Conservation (phyloP, 2,888 invertebrate genomes). For the Scaeva pyrastri region DNA sequence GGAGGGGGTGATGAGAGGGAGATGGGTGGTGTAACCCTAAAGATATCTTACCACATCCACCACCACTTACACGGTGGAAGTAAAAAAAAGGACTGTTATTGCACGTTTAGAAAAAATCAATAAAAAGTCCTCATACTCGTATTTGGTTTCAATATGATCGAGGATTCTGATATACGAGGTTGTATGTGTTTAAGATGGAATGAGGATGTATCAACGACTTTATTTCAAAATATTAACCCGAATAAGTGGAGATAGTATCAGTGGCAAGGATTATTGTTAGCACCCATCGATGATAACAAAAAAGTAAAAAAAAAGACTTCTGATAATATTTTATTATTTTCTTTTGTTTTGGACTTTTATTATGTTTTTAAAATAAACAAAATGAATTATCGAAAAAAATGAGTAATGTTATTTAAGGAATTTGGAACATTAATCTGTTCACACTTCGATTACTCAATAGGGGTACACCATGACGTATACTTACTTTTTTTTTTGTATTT, state of each 20-base stretch:
- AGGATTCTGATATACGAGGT: conserved; percentile 20
- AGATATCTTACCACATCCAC: too few species aligned
- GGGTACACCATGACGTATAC: background rate
- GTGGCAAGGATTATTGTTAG: background rate
- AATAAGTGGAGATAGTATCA: background rate
- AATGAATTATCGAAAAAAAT: too few species aligned
- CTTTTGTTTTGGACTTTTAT: too few species aligned
- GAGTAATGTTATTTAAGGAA: too few species aligned
- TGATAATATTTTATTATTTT: too few species aligned
- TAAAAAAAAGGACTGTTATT: background rate
- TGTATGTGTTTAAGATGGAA: conserved; percentile 2
- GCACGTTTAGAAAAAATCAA: conserved; percentile 26
- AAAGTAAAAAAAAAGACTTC: too few species aligned
- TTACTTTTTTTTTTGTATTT: background rate
- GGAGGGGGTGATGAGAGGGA: background rate
- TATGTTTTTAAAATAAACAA: too few species aligned
- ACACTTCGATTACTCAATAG: too few species aligned
- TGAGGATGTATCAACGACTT: conserved; percentile 18
- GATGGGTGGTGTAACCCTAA: too few species aligned
- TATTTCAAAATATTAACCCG: conserved; percentile 16
- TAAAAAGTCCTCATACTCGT: conserved; percentile 5
- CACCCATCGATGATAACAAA: too few species aligned
- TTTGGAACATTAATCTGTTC: too few species aligned
- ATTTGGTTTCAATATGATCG: conserved; percentile 4
- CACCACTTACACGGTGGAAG: too few species aligned